Conservation (phyloP, 1,140 invertebrate genomes). For the Augochlora pura region DNA sequence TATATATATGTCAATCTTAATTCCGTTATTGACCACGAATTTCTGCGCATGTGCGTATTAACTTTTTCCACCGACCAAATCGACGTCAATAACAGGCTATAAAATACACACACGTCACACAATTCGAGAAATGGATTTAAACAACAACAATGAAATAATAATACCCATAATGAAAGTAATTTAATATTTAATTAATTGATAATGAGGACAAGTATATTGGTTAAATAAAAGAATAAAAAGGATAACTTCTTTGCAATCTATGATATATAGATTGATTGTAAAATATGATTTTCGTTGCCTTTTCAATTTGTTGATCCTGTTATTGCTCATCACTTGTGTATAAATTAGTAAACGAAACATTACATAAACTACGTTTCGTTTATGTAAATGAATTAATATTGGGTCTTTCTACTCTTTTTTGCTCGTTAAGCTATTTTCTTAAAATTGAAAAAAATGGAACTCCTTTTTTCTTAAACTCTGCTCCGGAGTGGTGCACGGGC, state of each 20-base stretch:
- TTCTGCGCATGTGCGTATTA: conserved; percentile 16
- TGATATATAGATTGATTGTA: neutral
- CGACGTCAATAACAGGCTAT: conserved; percentile 16
- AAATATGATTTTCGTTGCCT: conserved; percentile 10
- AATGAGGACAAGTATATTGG: neutral
- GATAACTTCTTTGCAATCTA: conserved; percentile 6
- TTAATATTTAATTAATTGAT: neutral
- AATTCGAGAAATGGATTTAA: neutral
- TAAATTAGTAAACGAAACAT: conserved; percentile 23
- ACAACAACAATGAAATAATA: neutral
- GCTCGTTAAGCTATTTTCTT: neutral
- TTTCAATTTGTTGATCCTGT: conserved; percentile 10
- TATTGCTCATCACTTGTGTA: conserved; percentile 11
- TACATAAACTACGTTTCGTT: conserved; percentile 6
- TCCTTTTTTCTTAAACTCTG: conserved; percentile 28
- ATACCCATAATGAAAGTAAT: neutral
- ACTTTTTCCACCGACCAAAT: conserved; percentile 22
- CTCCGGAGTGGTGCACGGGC: conserved; percentile 36
- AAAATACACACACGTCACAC: conserved; percentile 1
- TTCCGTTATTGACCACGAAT: conserved; percentile 25
- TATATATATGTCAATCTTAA: conserved; percentile 12
- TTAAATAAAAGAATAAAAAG: neutral
- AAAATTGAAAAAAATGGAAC: conserved; percentile 11
- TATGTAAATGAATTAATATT: conserved; percentile 13
- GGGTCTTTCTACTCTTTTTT: conserved; percentile 1